A percentile compares a stretch with the other conserved stretches of the same genome.
These are phyloP conservation scores for Apeira syringaria DNA, from an alignment of 2,888 invertebrate genomes.

Conservation along the genomic window DNA sequence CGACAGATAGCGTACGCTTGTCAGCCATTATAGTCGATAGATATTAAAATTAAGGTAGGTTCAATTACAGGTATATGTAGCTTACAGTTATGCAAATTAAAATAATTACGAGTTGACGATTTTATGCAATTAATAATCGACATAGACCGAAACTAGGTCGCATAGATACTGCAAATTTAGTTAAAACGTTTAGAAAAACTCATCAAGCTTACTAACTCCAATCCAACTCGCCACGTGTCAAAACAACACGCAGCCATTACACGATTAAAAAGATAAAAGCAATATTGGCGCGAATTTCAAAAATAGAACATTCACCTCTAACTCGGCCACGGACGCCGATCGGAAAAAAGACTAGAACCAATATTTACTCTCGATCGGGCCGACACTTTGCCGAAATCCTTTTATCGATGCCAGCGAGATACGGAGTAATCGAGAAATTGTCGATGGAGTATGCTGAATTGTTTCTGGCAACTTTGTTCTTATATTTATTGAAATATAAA, in stretches of 20 bases:
- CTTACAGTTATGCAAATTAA: too few relatives aligned
- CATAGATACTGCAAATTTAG: too few relatives aligned
- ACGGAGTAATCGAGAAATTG: slow-evolving; percentile 28
- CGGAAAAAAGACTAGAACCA: slow-evolving; percentile 65
- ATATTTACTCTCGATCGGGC: slow-evolving; percentile 58
- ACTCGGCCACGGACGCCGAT: slow-evolving; percentile 78
- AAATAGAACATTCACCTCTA: slow-evolving; percentile 78
- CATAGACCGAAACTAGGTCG: too few relatives aligned
- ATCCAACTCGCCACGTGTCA: slow-evolving; percentile 7
- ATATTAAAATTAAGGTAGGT: too few relatives aligned
- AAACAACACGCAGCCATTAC: slow-evolving; percentile 16
- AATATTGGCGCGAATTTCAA: slow-evolving; percentile 61
- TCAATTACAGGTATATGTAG: too few relatives aligned
- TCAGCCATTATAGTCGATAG: too few relatives aligned
- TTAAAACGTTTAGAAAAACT: too few relatives aligned
- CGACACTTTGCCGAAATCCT: slow-evolving; percentile 54
- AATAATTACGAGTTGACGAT: too few relatives aligned
- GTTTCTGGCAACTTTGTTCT: background rate
- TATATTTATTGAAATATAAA: too few relatives aligned
- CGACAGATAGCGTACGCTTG: too few relatives aligned
- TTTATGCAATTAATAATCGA: too few relatives aligned
- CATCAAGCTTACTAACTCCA: too few relatives aligned
- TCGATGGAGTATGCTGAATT: background rate
- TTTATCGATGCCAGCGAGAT: slow-evolving; percentile 49
- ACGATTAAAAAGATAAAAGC: slow-evolving; percentile 47